Evolutionary conservation across 2,113 vertebrate species (phyloP).

Genomic region (Prionailurus bengalensis): DNA sequence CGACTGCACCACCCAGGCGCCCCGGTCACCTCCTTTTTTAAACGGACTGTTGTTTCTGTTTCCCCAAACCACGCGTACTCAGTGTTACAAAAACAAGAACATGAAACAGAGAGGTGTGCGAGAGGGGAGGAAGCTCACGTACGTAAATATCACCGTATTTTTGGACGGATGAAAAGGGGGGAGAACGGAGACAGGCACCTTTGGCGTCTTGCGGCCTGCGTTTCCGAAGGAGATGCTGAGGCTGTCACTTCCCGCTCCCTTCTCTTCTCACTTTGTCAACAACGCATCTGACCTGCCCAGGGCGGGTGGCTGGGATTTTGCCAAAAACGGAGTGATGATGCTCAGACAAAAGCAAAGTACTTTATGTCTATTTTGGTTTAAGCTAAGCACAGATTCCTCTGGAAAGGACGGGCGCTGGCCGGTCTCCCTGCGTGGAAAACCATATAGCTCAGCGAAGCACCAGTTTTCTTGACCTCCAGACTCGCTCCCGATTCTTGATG

Average conservation of each 20-base stretch:
- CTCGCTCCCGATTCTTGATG: constrained; percentile 49
- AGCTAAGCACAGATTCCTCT: constrained; percentile 62
- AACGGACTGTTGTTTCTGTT: not conserved
- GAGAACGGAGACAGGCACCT: not conserved
- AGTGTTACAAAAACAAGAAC: not conserved
- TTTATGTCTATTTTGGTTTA: constrained; percentile 61
- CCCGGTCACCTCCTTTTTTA: not conserved
- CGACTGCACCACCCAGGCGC: too few relatives aligned
- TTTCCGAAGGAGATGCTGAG: not conserved
- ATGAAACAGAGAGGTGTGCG: not conserved
- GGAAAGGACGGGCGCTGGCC: constrained; percentile 34
- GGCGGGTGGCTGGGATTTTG: not conserved
- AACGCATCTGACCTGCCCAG: constrained; percentile 25
- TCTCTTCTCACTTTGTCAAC: not conserved
- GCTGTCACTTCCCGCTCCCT: not conserved
- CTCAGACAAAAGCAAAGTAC: constrained; percentile 24
- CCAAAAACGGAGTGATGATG: constrained; percentile 50
- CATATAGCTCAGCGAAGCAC: constrained; percentile 30
- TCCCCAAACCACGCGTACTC: not conserved
- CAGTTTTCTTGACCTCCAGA: constrained; percentile 14
- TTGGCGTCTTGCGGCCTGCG: fast-evolving
- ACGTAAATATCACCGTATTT: not conserved
- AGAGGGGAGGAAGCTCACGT: not conserved
- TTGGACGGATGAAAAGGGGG: not conserved
- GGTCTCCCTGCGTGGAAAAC: not conserved